Percentiles rank a stretch among this genome's conserved stretches.
phyloP scores from a whole-genome alignment of 2,797 vertebrate species.

The Hyperoplus immaculatus region DNA sequence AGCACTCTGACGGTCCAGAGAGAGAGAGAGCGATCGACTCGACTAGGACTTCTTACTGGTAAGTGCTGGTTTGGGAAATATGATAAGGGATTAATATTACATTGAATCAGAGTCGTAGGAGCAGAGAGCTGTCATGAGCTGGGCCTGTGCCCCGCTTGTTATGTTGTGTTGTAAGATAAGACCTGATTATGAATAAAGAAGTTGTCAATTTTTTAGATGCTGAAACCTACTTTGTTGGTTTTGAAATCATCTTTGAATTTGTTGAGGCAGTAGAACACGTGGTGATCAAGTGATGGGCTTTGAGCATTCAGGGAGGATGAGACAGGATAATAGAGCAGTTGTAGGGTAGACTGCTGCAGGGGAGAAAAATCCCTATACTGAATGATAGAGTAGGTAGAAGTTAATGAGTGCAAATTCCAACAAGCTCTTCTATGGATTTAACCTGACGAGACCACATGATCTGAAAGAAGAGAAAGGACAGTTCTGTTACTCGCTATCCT shows the following conservation, averaged over 20 bases:
- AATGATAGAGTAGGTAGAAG: constrained; percentile 26
- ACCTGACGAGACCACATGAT: constrained; percentile 27
- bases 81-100: constrained; percentile 34
- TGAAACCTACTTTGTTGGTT: constrained; percentile 32
- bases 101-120: constrained; percentile 1
- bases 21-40: constrained; percentile 57
- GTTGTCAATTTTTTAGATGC: constrained; percentile 4
- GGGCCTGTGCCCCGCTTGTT: background rate
- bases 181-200: background rate
- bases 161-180: background rate
- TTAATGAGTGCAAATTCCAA: constrained; percentile 24
- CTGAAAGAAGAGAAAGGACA: background rate
- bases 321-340: constrained; percentile 78
- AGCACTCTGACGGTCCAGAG: constrained; percentile 74
- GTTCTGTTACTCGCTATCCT: background rate
- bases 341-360: constrained; percentile 63
- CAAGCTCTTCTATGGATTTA: constrained; percentile 14
- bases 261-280: constrained; percentile 79
- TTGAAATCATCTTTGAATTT: constrained; percentile 62
- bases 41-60: constrained; percentile 69
- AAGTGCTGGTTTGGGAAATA: constrained; percentile 59
- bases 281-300: constrained; percentile 86
- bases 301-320: constrained; percentile 59
- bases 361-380: constrained; percentile 46
- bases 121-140: background rate